Conservation (phyloP, 1,140 invertebrate genomes). For the Cecropterus lyciades region DNA sequence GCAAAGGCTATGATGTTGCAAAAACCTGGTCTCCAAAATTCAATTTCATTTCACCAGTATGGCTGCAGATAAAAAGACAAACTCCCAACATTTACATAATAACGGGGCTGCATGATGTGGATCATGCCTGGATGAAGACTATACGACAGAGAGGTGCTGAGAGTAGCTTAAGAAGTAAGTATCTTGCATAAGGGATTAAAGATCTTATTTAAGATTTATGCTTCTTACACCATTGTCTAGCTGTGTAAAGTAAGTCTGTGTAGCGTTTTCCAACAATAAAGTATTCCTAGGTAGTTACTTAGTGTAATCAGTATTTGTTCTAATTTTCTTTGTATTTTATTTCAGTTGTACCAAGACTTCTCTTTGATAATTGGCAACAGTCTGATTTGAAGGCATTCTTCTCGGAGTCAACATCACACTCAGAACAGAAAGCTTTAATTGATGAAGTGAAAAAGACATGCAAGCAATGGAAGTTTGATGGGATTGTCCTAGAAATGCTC, state of each 20-base stretch:
- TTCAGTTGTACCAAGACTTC: conserved; percentile 91
- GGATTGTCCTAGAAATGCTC: conserved; percentile 95
- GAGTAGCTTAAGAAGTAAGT: conserved; percentile 65
- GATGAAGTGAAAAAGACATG: conserved; percentile 86
- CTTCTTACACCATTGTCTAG: too few relatives aligned
- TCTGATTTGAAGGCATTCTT: conserved; percentile 88
- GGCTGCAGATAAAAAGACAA: conserved; percentile 92
- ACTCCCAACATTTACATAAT: conserved; percentile 86
- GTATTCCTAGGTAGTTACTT: too few relatives aligned
- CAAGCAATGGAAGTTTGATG: conserved; percentile 91
- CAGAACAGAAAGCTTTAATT: conserved; percentile 85
- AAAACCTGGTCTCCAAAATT: conserved; percentile 96
- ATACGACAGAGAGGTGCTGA: conserved; percentile 84
- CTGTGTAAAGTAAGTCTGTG: too few relatives aligned
- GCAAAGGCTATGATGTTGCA: conserved; percentile 96
- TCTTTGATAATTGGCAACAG: conserved; percentile 94
- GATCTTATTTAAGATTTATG: too few relatives aligned
- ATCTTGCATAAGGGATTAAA: too few relatives aligned
- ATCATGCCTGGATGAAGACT: conserved; percentile 92
- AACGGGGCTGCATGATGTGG: conserved; percentile 91
- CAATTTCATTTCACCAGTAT: conserved; percentile 96
- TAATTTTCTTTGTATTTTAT: conserved; percentile 29
- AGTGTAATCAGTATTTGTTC: too few relatives aligned
- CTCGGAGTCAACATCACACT: conserved; percentile 80
- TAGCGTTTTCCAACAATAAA: too few relatives aligned